These are phyloP conservation scores for Papilio demoleus DNA, from an alignment of 2,888 invertebrate species.

Conservation along the genomic window DNA sequence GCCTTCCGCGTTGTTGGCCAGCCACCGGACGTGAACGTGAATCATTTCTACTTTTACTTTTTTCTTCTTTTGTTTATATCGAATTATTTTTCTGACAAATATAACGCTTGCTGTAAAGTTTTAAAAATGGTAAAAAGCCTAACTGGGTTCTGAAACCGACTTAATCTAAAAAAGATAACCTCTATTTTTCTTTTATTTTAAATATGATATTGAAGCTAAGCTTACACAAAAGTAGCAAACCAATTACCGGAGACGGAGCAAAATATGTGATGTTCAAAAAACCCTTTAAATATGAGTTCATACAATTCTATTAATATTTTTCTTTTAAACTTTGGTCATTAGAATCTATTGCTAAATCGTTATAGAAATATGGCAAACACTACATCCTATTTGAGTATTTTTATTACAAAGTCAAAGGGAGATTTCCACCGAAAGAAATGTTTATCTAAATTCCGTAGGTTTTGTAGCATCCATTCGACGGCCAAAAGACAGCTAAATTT, in stretches of 20 bases:
- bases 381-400: neutral
- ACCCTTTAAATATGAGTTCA: neutral
- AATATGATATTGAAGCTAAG: neutral
- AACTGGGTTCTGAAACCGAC: too few relatives aligned
- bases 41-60: slow-evolving; percentile 50
- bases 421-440: too few relatives aligned
- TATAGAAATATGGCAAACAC: too few relatives aligned
- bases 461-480: neutral
- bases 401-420: neutral
- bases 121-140: too few relatives aligned
- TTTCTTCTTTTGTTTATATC: slow-evolving; percentile 47
- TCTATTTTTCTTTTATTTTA: neutral
- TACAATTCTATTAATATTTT: neutral
- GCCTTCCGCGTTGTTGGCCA: slow-evolving; percentile 70
- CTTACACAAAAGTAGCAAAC: neutral
- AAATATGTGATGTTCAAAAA: neutral
- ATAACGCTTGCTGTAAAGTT: slow-evolving; percentile 20
- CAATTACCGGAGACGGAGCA: neutral
- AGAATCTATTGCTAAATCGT: too few relatives aligned
- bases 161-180: slow-evolving; percentile 9
- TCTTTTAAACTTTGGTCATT: neutral
- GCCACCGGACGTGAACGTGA: slow-evolving; percentile 68
- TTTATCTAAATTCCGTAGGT: neutral
- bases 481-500: too few relatives aligned
- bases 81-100: slow-evolving; percentile 12